Conservation (phyloP, 1,140 invertebrate genomes). For the Microplitis demolitor region DNA sequence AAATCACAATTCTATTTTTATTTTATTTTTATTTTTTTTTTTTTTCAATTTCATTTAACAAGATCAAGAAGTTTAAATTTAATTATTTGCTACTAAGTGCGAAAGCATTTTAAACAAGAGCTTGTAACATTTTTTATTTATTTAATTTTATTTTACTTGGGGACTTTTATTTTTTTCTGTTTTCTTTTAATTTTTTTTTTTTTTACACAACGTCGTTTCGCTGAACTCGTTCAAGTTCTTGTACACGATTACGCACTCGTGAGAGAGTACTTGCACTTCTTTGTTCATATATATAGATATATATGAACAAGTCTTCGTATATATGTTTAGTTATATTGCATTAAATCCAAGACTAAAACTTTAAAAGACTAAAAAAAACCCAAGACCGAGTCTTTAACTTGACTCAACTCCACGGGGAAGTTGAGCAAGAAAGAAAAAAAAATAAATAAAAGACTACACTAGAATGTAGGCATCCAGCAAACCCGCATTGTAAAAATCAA, state of each 20-base stretch:
- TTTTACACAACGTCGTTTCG: neutral
- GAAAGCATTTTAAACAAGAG: neutral
- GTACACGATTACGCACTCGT: slow-evolving; percentile 2
- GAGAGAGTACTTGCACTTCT: slow-evolving; percentile 1
- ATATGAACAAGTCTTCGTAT: neutral
- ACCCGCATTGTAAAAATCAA: too few relatives aligned
- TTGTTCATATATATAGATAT: neutral
- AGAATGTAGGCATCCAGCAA: too few relatives aligned
- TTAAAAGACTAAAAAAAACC: neutral
- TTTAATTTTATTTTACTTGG: neutral
- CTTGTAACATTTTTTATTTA: neutral
- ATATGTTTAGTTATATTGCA: neutral
- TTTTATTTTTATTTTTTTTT: too few relatives aligned
- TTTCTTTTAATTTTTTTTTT: neutral
- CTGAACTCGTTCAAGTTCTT: slow-evolving; percentile 3
- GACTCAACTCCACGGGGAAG: too few relatives aligned
- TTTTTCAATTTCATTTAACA: too few relatives aligned
- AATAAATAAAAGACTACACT: too few relatives aligned
- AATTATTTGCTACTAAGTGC: neutral
- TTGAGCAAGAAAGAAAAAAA: too few relatives aligned
- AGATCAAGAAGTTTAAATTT: too few relatives aligned
- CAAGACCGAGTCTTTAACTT: neutral
- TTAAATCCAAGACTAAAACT: too few relatives aligned
- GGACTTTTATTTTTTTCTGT: neutral
- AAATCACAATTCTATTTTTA: too few relatives aligned